Evolutionary conservation across 2,113 vertebrate species (phyloP).

Genomic region (Menidia beryllina): DNA sequence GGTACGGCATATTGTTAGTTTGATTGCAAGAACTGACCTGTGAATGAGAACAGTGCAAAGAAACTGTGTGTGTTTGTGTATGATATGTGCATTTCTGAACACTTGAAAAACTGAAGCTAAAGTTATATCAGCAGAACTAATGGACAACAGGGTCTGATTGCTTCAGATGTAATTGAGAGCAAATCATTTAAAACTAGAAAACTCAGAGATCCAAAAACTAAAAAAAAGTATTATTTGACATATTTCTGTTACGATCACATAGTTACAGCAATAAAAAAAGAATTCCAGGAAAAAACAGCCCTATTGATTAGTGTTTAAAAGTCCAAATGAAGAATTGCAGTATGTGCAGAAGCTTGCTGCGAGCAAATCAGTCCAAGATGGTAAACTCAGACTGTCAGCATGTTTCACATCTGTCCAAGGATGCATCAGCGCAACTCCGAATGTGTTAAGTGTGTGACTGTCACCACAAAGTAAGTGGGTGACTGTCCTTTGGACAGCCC

Average conservation of each 20-base stretch:
- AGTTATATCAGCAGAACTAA: neutral
- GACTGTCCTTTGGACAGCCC: constrained; percentile 60
- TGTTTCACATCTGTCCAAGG: constrained; percentile 26
- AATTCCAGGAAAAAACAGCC: neutral
- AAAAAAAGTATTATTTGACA: no score
- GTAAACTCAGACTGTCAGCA: constrained; percentile 31
- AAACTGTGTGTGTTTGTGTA: constrained; percentile 15
- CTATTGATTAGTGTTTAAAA: constrained; percentile 5
- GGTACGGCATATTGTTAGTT: constrained; percentile 23
- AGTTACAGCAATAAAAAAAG: no score
- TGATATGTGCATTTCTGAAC: constrained; percentile 31
- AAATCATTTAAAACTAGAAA: no score
- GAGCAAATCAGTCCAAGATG: constrained; percentile 28
- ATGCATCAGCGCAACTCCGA: constrained; percentile 41
- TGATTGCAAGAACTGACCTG: constrained; percentile 21
- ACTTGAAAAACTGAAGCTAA: constrained; percentile 27
- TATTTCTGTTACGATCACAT: neutral
- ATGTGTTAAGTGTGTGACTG: constrained; percentile 49
- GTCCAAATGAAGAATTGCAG: constrained; percentile 24
- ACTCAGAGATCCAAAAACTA: no score
- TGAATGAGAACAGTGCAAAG: constrained; percentile 4
- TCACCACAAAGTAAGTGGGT: constrained; percentile 53
- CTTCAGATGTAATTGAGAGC: constrained; percentile 4
- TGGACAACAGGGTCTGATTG: constrained; percentile 19
- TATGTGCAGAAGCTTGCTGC: neutral